Percentiles rank a stretch among this genome's conserved stretches.
phyloP scores from a whole-genome alignment of 2,888 invertebrate species.

The Acholoe squamosa region DNA sequence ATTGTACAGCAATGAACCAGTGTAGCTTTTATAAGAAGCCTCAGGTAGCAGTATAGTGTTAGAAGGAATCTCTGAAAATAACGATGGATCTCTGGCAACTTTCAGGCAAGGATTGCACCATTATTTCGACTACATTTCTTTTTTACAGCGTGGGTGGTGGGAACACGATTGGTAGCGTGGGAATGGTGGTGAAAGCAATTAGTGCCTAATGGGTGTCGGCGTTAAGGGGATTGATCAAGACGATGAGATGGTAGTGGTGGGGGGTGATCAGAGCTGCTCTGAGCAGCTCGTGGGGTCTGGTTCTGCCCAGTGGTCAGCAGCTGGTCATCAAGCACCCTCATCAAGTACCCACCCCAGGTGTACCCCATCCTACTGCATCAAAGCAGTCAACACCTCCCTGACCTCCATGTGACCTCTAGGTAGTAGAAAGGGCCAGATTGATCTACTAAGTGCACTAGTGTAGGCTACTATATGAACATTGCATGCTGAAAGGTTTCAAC shows the following conservation, averaged over 20 bases:
- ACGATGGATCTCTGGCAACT: too few species aligned
- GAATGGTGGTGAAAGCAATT: not conserved
- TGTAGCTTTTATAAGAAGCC: too few species aligned
- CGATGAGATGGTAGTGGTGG: not conserved
- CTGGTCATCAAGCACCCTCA: constrained; percentile 19
- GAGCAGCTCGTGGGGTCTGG: not conserved
- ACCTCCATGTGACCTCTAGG: not conserved
- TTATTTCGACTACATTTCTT: too few species aligned
- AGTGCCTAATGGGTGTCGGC: not conserved
- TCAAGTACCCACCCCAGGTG: constrained; percentile 23
- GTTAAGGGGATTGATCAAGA: constrained; percentile 27
- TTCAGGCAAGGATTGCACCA: too few species aligned
- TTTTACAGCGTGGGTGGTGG: too few species aligned
- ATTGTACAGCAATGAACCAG: too few species aligned
- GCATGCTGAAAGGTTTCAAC: not conserved
- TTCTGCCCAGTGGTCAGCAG: not conserved
- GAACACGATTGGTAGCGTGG: too few species aligned
- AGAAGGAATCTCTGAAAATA: too few species aligned
- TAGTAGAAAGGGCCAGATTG: not conserved
- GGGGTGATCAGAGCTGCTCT: not conserved
- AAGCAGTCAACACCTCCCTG: not conserved
- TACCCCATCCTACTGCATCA: not conserved
- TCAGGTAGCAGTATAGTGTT: too few species aligned
- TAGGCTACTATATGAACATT: not conserved
- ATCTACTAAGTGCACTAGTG: not conserved